Evolutionary conservation across 2,113 vertebrate genomes (phyloP).

Genomic region (Prochilodus magdalenae): DNA sequence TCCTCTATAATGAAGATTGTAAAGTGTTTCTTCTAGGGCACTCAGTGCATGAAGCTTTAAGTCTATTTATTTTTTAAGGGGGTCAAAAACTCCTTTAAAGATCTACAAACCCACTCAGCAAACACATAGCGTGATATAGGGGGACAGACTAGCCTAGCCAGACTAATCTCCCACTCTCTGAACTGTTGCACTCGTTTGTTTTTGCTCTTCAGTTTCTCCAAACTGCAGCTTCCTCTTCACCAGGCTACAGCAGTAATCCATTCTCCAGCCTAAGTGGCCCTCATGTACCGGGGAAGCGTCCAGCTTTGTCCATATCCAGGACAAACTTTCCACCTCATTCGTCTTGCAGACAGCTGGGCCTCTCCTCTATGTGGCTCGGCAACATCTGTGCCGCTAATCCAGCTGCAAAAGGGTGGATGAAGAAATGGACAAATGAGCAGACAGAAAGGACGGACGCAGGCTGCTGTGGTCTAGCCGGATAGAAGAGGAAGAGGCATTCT

Average conservation of each 20-base stretch:
- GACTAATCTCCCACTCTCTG: neutral
- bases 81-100: neutral
- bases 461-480: slow-evolving; percentile 14
- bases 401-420: slow-evolving; percentile 30
- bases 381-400: slow-evolving; percentile 46
- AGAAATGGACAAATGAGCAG: neutral
- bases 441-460: neutral
- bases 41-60: neutral
- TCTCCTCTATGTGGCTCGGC: slow-evolving; percentile 46
- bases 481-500: slow-evolving; percentile 6
- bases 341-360: slow-evolving; percentile 51
- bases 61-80: neutral
- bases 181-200: neutral
- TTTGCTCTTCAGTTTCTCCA: neutral
- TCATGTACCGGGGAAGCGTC: slow-evolving; percentile 29
- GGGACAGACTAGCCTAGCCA: neutral
- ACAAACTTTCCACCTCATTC: slow-evolving; percentile 31
- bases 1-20: no score
- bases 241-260: slow-evolving; percentile 24
- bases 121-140: neutral
- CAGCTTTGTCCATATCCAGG: slow-evolving; percentile 47
- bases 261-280: slow-evolving; percentile 25
- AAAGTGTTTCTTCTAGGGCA: no score
- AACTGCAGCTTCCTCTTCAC: slow-evolving; percentile 7
- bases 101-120: neutral